phyloP scores from a whole-genome alignment of 2,888 invertebrate genomes.

The Dolomedes plantarius region DNA sequence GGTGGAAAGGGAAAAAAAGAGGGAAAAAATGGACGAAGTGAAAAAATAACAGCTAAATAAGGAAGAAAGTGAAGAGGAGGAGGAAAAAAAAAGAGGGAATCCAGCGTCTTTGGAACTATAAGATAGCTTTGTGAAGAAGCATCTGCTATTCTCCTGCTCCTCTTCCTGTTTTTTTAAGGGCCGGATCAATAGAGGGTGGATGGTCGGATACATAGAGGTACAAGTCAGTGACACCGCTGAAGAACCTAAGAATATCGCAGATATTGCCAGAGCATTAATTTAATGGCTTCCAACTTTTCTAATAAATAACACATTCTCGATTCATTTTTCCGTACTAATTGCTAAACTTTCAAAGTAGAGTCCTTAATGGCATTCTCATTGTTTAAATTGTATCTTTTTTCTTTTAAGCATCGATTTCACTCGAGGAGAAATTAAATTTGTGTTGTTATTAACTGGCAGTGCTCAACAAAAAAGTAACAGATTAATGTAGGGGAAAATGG shows the following conservation, averaged over 20 bases:
- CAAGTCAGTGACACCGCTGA: slow-evolving; percentile 25
- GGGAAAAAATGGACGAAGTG: neutral
- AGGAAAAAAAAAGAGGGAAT: slow-evolving; percentile 37
- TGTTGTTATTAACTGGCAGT: no score
- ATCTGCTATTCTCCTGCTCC: slow-evolving; percentile 64
- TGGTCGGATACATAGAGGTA: slow-evolving; percentile 41
- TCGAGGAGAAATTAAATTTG: no score
- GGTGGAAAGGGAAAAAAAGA: slow-evolving; percentile 27
- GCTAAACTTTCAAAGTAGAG: no score
- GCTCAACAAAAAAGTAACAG: no score
- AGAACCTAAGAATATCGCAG: neutral
- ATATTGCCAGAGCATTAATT: no score
- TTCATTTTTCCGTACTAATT: no score
- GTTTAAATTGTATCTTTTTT: no score
- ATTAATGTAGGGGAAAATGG: no score
- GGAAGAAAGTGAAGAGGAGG: slow-evolving; percentile 47
- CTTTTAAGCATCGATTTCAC: no score
- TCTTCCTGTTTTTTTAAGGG: slow-evolving; percentile 69
- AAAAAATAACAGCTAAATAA: slow-evolving; percentile 66
- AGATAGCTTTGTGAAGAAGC: slow-evolving; percentile 71
- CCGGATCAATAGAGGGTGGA: slow-evolving; percentile 58
- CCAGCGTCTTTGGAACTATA: slow-evolving; percentile 66
- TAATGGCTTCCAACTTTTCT: no score
- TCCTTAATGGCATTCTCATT: no score
- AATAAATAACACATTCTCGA: no score